Percentiles rank a stretch among this genome's conserved stretches.
These are phyloP conservation scores for Megaustenia siamemsis DNA, from an alignment of 2,888 invertebrate species.

Conservation along the genomic window DNA sequence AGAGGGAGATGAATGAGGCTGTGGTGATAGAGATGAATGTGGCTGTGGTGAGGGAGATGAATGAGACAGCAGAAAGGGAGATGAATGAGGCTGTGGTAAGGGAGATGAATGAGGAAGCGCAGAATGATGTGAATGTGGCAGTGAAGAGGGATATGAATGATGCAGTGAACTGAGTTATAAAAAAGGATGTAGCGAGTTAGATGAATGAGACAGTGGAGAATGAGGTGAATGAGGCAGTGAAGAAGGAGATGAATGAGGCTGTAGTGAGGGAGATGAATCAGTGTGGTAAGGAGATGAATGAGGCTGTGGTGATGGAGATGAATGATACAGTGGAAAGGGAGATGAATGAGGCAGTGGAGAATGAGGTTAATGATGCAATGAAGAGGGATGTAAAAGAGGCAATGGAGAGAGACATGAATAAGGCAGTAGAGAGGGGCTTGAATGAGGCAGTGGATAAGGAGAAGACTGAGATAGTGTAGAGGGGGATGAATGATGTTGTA, in stretches of 20 bases:
- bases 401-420: not conserved
- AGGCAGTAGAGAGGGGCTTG: not conserved
- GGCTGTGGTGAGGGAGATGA: slow-evolving; percentile 37
- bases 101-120: slow-evolving; percentile 31
- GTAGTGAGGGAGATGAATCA: too few species aligned
- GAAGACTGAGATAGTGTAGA: not conserved
- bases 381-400: not conserved
- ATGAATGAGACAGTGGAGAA: too few species aligned
- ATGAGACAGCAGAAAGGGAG: not conserved
- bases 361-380: too few species aligned
- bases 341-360: not conserved
- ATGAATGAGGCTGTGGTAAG: too few species aligned
- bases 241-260: too few species aligned
- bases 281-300: not conserved
- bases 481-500: not conserved
- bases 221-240: too few species aligned
- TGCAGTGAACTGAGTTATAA: not conserved
- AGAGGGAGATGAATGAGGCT: too few species aligned
- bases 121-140: slow-evolving; percentile 1
- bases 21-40: too few species aligned
- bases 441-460: not conserved
- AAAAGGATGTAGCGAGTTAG: not conserved
- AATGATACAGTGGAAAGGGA: slow-evolving; percentile 8
- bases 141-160: not conserved
- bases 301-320: not conserved